A percentile compares a stretch with the other conserved stretches of the same genome.
phyloP scores from a whole-genome alignment of 2,888 invertebrate genomes.

The Magallana nippona region DNA sequence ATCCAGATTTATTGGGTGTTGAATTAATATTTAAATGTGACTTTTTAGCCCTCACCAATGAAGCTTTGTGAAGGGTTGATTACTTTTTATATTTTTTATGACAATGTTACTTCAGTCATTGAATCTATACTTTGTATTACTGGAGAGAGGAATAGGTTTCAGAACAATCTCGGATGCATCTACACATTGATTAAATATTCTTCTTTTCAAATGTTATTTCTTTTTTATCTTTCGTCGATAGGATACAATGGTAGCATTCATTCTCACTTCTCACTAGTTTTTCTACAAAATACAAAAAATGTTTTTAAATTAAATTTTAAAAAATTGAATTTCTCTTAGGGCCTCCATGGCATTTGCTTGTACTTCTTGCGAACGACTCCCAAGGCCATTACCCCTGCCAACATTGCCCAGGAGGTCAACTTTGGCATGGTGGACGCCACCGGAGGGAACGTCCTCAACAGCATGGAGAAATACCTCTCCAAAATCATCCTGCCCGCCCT shows the following conservation, averaged over 20 bases:
- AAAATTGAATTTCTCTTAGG: slow-evolving; percentile 60
- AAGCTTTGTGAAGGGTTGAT: background rate
- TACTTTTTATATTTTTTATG: no score
- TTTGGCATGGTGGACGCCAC: slow-evolving; percentile 81
- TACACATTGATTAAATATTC: no score
- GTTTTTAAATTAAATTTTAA: no score
- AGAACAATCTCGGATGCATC: no score
- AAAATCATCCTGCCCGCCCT: slow-evolving; percentile 93
- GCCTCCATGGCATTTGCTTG: slow-evolving; percentile 75
- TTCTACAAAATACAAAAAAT: background rate
- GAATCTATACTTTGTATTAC: no score
- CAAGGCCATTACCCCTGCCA: slow-evolving; percentile 76
- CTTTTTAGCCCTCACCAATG: background rate
- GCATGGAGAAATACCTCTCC: slow-evolving; percentile 92
- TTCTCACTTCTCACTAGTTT: background rate
- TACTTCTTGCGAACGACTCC: slow-evolving; percentile 77
- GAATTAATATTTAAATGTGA: background rate
- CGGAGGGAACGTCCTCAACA: slow-evolving; percentile 87
- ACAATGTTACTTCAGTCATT: no score
- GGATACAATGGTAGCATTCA: no score
- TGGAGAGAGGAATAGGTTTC: no score
- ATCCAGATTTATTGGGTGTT: slow-evolving; percentile 10
- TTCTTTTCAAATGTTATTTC: no score
- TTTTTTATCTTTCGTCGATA: no score
- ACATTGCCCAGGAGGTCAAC: slow-evolving; percentile 78